Conservation (phyloP, 2,888 invertebrate genomes). For the Drosophila lacicola region DNA sequence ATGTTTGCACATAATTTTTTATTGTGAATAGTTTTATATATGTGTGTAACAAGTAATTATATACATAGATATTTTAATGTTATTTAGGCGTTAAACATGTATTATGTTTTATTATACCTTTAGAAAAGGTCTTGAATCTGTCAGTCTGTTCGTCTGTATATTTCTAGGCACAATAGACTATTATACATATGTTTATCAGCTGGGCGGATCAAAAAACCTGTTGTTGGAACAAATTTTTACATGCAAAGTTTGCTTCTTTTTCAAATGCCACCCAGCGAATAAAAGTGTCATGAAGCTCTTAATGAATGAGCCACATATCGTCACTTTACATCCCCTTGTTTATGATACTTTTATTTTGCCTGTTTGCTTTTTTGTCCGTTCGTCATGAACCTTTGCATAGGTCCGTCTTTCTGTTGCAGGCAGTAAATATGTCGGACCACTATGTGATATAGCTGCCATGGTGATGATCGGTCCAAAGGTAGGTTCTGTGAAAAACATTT, state of each 20-base stretch:
- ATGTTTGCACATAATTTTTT: slow-evolving; percentile 36
- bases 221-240: too few relatives aligned
- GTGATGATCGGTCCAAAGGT: not conserved
- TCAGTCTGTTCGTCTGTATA: not conserved
- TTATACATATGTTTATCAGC: not conserved
- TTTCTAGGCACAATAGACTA: not conserved
- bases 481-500: not conserved
- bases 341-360: too few relatives aligned
- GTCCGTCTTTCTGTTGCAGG: too few relatives aligned
- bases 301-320: too few relatives aligned
- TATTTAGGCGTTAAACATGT: slow-evolving; percentile 19
- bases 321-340: too few relatives aligned
- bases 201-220: too few relatives aligned
- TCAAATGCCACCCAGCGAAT: too few relatives aligned
- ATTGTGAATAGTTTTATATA: slow-evolving; percentile 43
- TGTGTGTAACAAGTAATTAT: not conserved
- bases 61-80: slow-evolving; percentile 25
- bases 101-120: slow-evolving; percentile 3
- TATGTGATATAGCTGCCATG: slow-evolving; percentile 7
- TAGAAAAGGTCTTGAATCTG: not conserved
- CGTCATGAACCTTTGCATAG: too few relatives aligned
- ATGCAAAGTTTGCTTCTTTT: too few relatives aligned
- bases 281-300: too few relatives aligned
- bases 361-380: too few relatives aligned
- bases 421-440: not conserved